Percentiles rank a stretch among this genome's conserved stretches.
phyloP scores from a whole-genome alignment of 2,113 vertebrate species.

The Nibea coibor region DNA sequence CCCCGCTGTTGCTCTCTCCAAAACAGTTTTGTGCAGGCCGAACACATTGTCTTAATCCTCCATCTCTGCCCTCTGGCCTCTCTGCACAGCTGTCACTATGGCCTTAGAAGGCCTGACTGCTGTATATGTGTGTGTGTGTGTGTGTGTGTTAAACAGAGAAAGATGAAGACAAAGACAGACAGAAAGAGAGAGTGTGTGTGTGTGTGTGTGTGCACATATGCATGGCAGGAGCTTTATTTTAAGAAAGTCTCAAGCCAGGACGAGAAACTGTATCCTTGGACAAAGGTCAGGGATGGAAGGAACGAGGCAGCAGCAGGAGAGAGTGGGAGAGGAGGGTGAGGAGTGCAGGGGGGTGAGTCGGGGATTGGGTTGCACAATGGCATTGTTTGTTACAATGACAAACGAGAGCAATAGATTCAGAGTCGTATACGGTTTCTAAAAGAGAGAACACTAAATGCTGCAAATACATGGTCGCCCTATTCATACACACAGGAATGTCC shows the following conservation, averaged over 20 bases:
- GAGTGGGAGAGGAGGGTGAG: conserved; percentile 45
- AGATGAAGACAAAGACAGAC: conserved; percentile 50
- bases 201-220: conserved; percentile 20
- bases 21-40: conserved; percentile 62
- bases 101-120: conserved; percentile 77
- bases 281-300: conserved; percentile 83
- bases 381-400: conserved; percentile 77
- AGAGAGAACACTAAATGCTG: conserved; percentile 76
- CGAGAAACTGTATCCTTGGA: conserved; percentile 82
- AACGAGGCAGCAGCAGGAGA: conserved; percentile 72
- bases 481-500: conserved; percentile 74
- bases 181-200: conserved; percentile 26
- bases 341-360: neutral
- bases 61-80: conserved; percentile 65
- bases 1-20: conserved; percentile 24
- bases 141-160: conserved; percentile 17
- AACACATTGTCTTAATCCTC: conserved; percentile 79
- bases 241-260: conserved; percentile 82
- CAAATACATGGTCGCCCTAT: conserved; percentile 66
- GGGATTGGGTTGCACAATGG: conserved; percentile 76
- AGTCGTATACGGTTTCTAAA: conserved; percentile 74
- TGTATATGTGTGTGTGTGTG: conserved; percentile 7
- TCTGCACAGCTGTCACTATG: conserved; percentile 77
- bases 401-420: conserved; percentile 68
- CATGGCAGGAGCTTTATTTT: conserved; percentile 80